Conservation (phyloP, 2,113 vertebrate genomes). For the Saccopteryx leptura region DNA sequence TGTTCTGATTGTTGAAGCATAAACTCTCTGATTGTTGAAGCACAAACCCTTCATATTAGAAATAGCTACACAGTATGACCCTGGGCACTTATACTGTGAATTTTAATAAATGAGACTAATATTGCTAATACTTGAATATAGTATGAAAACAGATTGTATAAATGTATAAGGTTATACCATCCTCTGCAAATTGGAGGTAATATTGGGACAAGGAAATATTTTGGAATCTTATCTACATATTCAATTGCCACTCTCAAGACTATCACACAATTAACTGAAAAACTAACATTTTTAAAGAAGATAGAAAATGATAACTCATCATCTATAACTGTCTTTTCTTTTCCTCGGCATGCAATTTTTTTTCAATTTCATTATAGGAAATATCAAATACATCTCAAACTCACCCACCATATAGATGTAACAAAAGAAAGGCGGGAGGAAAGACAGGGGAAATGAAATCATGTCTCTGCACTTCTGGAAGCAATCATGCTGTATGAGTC, state of each 20-base stretch:
- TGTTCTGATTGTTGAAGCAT: background rate
- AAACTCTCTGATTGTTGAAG: background rate
- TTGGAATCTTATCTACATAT: background rate
- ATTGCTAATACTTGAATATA: background rate
- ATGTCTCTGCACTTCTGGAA: conserved; percentile 20
- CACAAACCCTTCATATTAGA: background rate
- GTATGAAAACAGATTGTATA: background rate
- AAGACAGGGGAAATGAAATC: conserved; percentile 36
- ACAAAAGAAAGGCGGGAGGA: background rate
- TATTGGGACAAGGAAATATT: background rate
- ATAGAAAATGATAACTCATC: background rate
- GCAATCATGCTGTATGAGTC: background rate
- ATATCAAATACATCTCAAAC: conserved; percentile 1
- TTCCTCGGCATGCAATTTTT: background rate
- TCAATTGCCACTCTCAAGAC: background rate
- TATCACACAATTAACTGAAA: background rate
- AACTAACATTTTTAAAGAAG: background rate
- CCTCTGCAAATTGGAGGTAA: background rate
- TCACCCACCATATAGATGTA: background rate
- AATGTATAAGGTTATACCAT: background rate
- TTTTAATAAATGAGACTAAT: conserved; percentile 2
- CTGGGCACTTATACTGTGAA: background rate
- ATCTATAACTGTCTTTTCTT: background rate
- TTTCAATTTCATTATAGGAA: background rate
- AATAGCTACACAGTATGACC: background rate